These are phyloP conservation scores for Poeciliopsis retropinna DNA, from an alignment of 2,113 vertebrate genomes.

Conservation along the genomic window DNA sequence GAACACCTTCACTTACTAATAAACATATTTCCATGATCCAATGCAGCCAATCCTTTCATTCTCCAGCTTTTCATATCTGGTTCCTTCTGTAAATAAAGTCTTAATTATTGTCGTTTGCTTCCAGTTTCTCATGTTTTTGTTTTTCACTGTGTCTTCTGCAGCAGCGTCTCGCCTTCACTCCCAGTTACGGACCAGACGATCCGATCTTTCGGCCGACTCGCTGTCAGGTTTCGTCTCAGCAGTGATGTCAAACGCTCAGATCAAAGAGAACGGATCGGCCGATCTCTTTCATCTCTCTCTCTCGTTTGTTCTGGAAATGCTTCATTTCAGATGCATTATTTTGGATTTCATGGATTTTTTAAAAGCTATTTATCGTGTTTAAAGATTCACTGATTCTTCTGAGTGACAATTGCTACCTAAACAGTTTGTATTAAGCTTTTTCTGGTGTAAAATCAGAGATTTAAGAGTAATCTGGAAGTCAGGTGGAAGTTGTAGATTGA, in stretches of 20 bases:
- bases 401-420: too few relatives aligned
- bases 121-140: not conserved
- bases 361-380: not conserved
- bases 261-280: conserved; percentile 7
- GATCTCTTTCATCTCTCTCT: not conserved
- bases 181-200: conserved; percentile 13
- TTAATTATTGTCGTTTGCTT: not conserved
- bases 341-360: too few relatives aligned
- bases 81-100: not conserved
- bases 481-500: not conserved
- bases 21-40: too few relatives aligned
- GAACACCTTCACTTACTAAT: too few relatives aligned
- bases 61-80: not conserved
- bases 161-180: conserved; percentile 1
- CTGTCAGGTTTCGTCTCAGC: not conserved
- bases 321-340: not conserved
- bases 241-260: not conserved
- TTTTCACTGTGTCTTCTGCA: not conserved
- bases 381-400: not conserved
- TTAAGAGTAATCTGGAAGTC: not conserved
- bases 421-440: too few relatives aligned
- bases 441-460: not conserved
- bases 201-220: not conserved
- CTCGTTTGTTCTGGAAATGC: conserved; percentile 2
- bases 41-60: too few relatives aligned